Evolutionary conservation across 2,888 invertebrate species (phyloP), one percentile per base, ranked within the genome.

Genomic region (Carcina quercana): DNA sequence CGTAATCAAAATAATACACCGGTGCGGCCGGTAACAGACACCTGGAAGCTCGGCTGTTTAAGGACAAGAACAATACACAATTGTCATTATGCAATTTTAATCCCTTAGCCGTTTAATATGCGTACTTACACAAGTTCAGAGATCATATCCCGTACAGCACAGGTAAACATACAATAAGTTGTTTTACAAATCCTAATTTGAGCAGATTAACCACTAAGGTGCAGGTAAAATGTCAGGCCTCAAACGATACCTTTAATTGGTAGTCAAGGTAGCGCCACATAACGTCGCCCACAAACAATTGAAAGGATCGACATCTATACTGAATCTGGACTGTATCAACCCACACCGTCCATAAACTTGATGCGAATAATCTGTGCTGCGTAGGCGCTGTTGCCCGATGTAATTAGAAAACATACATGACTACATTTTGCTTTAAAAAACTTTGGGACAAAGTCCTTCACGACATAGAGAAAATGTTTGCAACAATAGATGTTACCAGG

Each of bases 181-280:
- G 50, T 53, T 51, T 59, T 62, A 64, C 51, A 52, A 51, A 41
- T 48, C 66, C 65, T 62, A 61, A 72, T 70, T 64, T 62, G 62
- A 55, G 50, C 60, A 69, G 61, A 61, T 60, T 53, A 56, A 61
- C 50, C 49, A 60, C 59, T 65, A 58, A 58, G 61, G 59, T 59
- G 52, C 53, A 63, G n/a, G n/a, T n/a, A n/a, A n/a, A n/a, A n/a
- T n/a, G n/a, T n/a, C n/a, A n/a, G n/a, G n/a, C n/a, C n/a, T n/a
- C n/a, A n/a, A n/a, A n/a, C n/a, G 59, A 54, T 65, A 49, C 36
- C 69, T 75, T 59, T 76, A 76, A 68, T 71, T 73, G 72, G 74
- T 42, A 58, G 47, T 55, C 70, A 73, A 73, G 70, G 72, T 54
- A 45, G 51, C 56, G 55, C 52, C n/a, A n/a, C n/a, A n/a, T 44